These are phyloP conservation scores for Anthrax anthrax DNA, from an alignment of 2,888 invertebrate genomes.

Conservation along the genomic window DNA sequence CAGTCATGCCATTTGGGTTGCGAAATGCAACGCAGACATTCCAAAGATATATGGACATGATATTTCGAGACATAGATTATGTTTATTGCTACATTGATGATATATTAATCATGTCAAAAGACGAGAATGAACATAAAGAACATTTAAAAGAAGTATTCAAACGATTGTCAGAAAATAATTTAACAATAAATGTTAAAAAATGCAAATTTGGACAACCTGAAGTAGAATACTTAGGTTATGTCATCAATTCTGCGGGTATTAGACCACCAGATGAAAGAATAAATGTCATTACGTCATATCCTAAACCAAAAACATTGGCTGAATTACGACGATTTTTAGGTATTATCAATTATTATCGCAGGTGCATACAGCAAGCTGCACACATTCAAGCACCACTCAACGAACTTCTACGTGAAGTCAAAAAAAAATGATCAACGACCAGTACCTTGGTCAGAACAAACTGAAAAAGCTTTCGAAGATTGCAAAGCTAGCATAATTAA, in stretches of 20 bases:
- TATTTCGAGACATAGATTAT: no score
- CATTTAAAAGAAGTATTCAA: no score
- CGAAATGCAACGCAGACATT: constrained; percentile 5
- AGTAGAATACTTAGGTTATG: neutral
- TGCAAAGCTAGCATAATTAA: neutral
- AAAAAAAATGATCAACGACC: constrained; percentile 1
- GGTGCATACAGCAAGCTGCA: neutral
- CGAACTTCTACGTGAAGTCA: neutral
- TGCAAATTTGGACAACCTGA: neutral
- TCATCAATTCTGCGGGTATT: neutral
- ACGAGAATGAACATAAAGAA: no score
- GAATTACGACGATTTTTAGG: neutral
- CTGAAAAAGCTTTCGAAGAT: neutral
- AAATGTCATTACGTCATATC: neutral
- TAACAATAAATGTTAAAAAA: no score
- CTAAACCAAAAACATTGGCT: neutral
- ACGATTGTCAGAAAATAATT: no score
- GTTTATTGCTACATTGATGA: no score
- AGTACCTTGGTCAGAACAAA: neutral
- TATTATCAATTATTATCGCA: neutral
- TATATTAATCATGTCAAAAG: no score
- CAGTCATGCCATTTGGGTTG: constrained; percentile 7
- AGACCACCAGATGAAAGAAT: neutral
- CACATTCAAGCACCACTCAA: neutral
- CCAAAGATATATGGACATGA: neutral